Base-by-base conservation (phyloP, 2,113 vertebrate genomes). In the Takifugu flavidus region DNA sequence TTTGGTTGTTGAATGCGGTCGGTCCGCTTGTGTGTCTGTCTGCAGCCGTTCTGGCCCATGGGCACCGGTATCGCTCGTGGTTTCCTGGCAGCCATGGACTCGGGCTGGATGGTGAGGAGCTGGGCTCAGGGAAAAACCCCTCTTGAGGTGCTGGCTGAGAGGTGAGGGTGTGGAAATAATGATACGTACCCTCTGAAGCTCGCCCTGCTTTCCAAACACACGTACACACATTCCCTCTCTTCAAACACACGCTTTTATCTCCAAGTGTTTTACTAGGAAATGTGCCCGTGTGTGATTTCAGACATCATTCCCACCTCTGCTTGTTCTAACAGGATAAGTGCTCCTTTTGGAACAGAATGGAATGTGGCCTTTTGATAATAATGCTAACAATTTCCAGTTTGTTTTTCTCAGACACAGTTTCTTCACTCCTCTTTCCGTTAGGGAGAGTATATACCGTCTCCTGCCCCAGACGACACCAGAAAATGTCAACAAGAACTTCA, bases 1-100 rank as follows among this genome's bases (percentile, higher is more conserved):
- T 81, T 78, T 79, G 81, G 78, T 69, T 25, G 25, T 56, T 82
- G 54, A 80, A 80, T 62, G 51, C 49, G 57, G 13, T 25, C 45
- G 13, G 13, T 25, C 70, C 52, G n/a, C 4, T 57, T 71, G 43
- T 50, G 13, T 47, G 13, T 47, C 45, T 58, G 26, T 68, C 72
- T 74, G 2, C 79, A 98, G 96, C 97, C 97, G 0, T 98, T 98
- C 88, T 99, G 97, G 97, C 97, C 96, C 8, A 98, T 99, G 96
- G 97, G 97, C 78, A 99, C 96, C 51, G 97, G 96, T 79, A 98
- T 98, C 72, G 97, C 97, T 13, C 92, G 97, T 56, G 97, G 97
- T 50, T 99, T 99, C 88, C 88, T 99, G 74, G 97, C 97, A 78
- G 97, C 92, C 29, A 95, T 99, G 91, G 96, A 98, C 82, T 94